Percentiles rank a stretch among this genome's conserved stretches.
Conservation (phyloP, 1,140 invertebrate species). For the Rhopalosiphum maidis region DNA sequence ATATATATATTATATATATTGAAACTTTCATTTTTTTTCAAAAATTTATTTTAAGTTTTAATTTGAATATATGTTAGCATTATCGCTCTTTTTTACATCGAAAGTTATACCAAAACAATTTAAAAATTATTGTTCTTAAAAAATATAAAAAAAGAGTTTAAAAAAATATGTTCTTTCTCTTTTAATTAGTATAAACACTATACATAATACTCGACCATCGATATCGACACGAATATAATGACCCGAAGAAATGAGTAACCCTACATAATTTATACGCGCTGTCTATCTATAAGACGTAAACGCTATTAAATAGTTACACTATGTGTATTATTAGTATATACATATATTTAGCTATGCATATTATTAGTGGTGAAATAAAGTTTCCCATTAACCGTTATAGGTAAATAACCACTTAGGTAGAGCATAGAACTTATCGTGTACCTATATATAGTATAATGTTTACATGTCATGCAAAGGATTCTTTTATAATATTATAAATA, state of each 20-base stretch:
- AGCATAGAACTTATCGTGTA: not conserved
- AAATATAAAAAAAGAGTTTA: not conserved
- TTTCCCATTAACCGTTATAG: not conserved
- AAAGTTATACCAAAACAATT: not conserved
- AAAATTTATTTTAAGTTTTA: not conserved
- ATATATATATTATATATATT: not conserved
- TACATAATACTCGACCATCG: not conserved
- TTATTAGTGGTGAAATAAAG: not conserved
- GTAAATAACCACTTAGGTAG: constrained; percentile 4
- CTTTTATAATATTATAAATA: not conserved
- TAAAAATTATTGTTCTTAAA: not conserved
- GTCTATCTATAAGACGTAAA: not conserved
- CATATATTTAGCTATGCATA: not conserved
- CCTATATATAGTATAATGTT: not conserved
- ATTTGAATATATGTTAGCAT: not conserved
- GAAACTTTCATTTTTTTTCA: not conserved
- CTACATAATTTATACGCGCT: not conserved
- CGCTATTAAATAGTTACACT: not conserved
- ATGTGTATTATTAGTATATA: not conserved
- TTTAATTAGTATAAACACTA: not conserved
- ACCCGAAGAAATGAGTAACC: not conserved
- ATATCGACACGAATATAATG: not conserved
- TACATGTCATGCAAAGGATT: not conserved
- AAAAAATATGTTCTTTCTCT: not conserved
- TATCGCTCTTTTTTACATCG: not conserved